Evolutionary conservation across 2,797 vertebrate species (phyloP), one percentile per base, ranked within the genome.

Genomic region (Salmo trutta): DNA sequence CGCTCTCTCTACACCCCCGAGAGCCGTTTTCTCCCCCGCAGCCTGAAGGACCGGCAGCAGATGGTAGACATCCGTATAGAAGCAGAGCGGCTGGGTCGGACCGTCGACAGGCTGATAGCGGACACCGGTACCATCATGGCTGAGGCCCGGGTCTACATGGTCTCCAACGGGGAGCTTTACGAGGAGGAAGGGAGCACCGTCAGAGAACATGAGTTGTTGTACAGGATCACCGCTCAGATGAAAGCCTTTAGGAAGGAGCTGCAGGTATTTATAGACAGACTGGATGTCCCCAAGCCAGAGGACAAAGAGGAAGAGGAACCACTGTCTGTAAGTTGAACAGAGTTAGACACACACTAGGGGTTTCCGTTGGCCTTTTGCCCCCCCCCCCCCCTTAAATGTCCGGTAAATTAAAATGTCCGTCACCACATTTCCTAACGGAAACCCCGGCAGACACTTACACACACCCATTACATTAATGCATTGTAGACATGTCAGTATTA

Each of bases 121-220:
- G 98, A 99, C 92, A 99, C 98, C 0, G 97, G 96, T 94, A 97
- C 97, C 89, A 98, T 99, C 91, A 99, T 99, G 84, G 95, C 97
- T 0, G 98, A 99, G 93, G 96, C 98, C 0, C 94, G 97, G 27
- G 96, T 98, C 77, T 99, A 97, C 3, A 97, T 97, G 82, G 14
- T 62, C 10, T 96, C 95, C 77, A 98, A 97, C 0, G 96, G 97
- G 68, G 98, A 99, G 90, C 95, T 98, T 83, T 99, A 98, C 31
- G 98, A 99, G 70, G 97, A 98, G 51, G 97, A 99, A 0, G 98
- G 98, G 77, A 95, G 96, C 88, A 96, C 97, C 82, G 97, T 99
- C 92, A 94, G 98, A 0, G 98, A 99, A 86, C 98, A 99, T 10
- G 98, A 99, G 94, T 94, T 99, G 81, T 95, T 99, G 65, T 98